These are phyloP conservation scores for Pitangus sulphuratus DNA, from an alignment of 2,797 vertebrate genomes.

Conservation along the genomic window DNA sequence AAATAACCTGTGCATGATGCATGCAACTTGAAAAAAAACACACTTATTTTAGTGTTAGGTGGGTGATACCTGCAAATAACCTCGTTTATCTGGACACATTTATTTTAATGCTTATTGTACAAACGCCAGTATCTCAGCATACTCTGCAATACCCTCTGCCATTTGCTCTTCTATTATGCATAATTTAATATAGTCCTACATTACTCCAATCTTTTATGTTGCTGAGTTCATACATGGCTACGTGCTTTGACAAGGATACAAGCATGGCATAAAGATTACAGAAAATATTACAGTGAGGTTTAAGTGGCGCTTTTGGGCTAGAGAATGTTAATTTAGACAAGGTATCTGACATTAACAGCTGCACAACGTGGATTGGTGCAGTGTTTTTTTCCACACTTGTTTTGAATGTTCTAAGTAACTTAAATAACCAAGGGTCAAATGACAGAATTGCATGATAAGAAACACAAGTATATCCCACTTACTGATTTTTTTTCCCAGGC, in stretches of 20 bases:
- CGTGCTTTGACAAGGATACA: conserved; percentile 14
- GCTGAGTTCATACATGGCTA: conserved; percentile 1
- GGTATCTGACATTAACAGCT: not conserved
- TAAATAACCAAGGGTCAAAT: not conserved
- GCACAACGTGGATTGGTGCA: not conserved
- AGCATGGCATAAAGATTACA: conserved; percentile 44
- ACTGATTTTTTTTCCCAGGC: not conserved
- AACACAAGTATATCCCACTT: not conserved
- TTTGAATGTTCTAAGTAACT: conserved; percentile 4
- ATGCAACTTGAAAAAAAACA: conserved; percentile 68
- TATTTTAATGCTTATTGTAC: conserved; percentile 75
- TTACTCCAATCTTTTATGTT: conserved; percentile 39
- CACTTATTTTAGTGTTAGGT: conserved; percentile 71
- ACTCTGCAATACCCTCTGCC: conserved; percentile 72
- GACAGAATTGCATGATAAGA: not conserved
- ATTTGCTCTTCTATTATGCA: conserved; percentile 68
- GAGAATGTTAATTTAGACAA: conserved; percentile 36
- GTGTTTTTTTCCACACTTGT: not conserved
- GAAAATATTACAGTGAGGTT: conserved; percentile 37
- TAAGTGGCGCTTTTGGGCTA: conserved; percentile 30
- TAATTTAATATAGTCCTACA: conserved; percentile 61
- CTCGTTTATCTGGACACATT: conserved; percentile 70
- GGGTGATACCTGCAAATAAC: conserved; percentile 77
- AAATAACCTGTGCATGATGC: conserved; percentile 71
- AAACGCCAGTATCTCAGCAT: conserved; percentile 71